Conservation (phyloP, 2,888 invertebrate genomes). For the Allacma fusca region DNA sequence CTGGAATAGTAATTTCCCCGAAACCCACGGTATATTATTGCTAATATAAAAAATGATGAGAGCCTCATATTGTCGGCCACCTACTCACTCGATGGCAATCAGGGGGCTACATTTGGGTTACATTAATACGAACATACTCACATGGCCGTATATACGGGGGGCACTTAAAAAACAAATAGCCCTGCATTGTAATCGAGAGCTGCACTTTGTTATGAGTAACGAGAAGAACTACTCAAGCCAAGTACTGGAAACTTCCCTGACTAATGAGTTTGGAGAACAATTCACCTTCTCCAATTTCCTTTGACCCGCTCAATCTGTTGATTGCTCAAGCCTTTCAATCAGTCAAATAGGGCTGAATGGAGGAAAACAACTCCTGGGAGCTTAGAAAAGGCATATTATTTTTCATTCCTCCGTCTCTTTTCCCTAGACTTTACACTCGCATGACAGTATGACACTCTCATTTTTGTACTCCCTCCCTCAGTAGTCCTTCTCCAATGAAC, state of each 20-base stretch:
- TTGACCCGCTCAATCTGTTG: constrained; percentile 22
- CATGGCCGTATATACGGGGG: too few species aligned
- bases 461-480: too few species aligned
- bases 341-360: neutral
- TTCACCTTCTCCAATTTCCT: constrained; percentile 10
- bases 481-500: too few species aligned
- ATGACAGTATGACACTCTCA: too few species aligned
- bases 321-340: constrained; percentile 19
- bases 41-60: neutral
- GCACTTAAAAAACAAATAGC: too few species aligned
- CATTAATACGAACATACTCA: too few species aligned
- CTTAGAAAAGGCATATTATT: neutral
- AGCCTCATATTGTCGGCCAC: constrained; percentile 2
- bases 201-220: too few species aligned
- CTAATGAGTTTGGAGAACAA: constrained; percentile 9
- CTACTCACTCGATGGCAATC: constrained; percentile 1
- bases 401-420: neutral
- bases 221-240: too few species aligned
- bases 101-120: neutral
- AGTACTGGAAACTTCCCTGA: constrained; percentile 3
- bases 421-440: too few species aligned
- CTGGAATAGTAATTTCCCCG: neutral
- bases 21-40: neutral
- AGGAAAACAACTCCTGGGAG: neutral
- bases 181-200: too few species aligned